phyloP scores from a whole-genome alignment of 1,140 invertebrate genomes.

The Armadillidium nasatum region DNA sequence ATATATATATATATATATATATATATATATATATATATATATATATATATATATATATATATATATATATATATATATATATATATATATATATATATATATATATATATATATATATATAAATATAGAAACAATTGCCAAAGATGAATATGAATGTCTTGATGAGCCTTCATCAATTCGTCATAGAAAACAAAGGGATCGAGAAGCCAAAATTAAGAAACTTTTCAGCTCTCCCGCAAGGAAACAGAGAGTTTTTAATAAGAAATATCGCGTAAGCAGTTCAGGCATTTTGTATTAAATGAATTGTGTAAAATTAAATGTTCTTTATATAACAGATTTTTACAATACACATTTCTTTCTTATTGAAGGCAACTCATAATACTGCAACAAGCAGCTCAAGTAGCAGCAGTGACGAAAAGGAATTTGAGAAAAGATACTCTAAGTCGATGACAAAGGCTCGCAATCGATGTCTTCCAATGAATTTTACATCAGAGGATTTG shows the following conservation, averaged over 20 bases:
- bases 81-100: background rate
- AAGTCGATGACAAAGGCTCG: constrained; percentile 52
- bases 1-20: background rate
- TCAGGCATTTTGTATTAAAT: background rate
- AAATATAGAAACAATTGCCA: background rate
- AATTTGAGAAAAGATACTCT: constrained; percentile 52
- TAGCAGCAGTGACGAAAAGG: constrained; percentile 51
- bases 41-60: background rate
- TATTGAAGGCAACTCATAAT: constrained; percentile 35
- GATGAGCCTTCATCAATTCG: background rate
- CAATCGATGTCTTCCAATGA: constrained; percentile 54
- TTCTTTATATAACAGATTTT: background rate
- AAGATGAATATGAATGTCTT: background rate
- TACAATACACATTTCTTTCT: background rate
- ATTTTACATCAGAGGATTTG: constrained; percentile 51
- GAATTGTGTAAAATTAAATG: background rate
- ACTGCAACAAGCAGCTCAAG: constrained; percentile 39
- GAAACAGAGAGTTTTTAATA: constrained; percentile 1
- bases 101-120: background rate
- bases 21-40: background rate
- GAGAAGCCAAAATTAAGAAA: background rate
- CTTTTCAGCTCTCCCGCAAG: background rate
- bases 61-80: background rate
- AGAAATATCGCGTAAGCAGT: background rate
- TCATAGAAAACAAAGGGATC: background rate